Percentiles rank a stretch among this genome's conserved stretches.
Conservation (phyloP, 2,797 vertebrate species). For the Clarias fuscus region DNA sequence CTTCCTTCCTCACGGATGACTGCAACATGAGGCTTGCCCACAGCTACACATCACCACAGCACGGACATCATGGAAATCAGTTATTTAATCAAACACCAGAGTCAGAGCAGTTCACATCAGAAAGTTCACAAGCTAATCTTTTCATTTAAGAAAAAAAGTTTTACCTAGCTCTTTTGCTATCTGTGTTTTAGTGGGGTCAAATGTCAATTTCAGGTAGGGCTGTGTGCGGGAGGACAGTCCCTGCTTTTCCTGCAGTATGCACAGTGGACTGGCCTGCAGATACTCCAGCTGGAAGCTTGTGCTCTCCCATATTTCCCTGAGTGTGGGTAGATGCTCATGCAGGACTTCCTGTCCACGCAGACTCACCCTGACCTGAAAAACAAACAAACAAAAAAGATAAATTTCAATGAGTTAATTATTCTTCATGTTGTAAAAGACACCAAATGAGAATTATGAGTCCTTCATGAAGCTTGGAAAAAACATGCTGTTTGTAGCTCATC, state of each 20-base stretch:
- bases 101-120: no score
- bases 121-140: background rate
- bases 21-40: slow-evolving; percentile 75
- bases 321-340: slow-evolving; percentile 71
- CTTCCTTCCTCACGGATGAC: slow-evolving; percentile 91
- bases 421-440: background rate
- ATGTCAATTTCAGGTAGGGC: slow-evolving; percentile 78
- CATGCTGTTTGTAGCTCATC: background rate
- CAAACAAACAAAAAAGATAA: background rate
- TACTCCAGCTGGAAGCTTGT: slow-evolving; percentile 89
- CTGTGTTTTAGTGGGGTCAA: slow-evolving; percentile 72
- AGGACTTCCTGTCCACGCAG: slow-evolving; percentile 78
- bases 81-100: background rate
- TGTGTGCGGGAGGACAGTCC: slow-evolving; percentile 76
- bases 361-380: slow-evolving; percentile 72
- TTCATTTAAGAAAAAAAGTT: background rate
- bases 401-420: background rate
- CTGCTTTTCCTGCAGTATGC: slow-evolving; percentile 80
- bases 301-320: slow-evolving; percentile 85
- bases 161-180: slow-evolving; percentile 68
- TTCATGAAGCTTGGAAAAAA: background rate
- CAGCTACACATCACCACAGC: slow-evolving; percentile 53
- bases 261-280: slow-evolving; percentile 79
- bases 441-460: background rate
- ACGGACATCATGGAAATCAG: background rate